phyloP scores from a whole-genome alignment of 2,888 invertebrate genomes.

The Ochropleura plecta region DNA sequence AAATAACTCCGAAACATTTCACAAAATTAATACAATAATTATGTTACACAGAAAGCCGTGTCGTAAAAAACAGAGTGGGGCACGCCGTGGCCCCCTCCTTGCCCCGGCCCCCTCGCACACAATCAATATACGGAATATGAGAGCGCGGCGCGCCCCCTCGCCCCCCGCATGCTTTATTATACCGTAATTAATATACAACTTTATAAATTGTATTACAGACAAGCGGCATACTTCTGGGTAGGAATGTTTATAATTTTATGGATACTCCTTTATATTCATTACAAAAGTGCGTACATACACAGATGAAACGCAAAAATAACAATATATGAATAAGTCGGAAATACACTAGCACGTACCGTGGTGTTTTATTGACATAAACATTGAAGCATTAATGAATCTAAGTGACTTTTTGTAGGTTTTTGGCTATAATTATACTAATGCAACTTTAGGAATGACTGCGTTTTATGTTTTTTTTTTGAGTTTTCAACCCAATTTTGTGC shows the following conservation, averaged over 20 bases:
- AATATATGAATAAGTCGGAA: slow-evolving; percentile 61
- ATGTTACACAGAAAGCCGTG: slow-evolving; percentile 91
- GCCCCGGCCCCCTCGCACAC: slow-evolving; percentile 90
- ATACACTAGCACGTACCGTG: slow-evolving; percentile 65
- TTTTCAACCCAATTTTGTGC: slow-evolving; percentile 75
- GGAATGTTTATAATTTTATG: slow-evolving; percentile 63
- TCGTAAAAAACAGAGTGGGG: slow-evolving; percentile 91
- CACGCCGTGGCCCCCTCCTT: slow-evolving; percentile 90
- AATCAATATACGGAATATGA: slow-evolving; percentile 91
- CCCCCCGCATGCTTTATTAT: slow-evolving; percentile 91
- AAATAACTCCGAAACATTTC: slow-evolving; percentile 90
- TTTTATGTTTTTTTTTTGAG: slow-evolving; percentile 44
- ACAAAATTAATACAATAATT: slow-evolving; percentile 91
- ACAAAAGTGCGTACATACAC: slow-evolving; percentile 50
- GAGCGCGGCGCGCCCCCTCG: slow-evolving; percentile 90
- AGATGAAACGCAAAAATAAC: slow-evolving; percentile 61
- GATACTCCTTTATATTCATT: slow-evolving; percentile 51
- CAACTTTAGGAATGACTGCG: slow-evolving; percentile 45
- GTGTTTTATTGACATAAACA: slow-evolving; percentile 69
- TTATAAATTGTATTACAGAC: slow-evolving; percentile 85
- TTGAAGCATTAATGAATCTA: slow-evolving; percentile 56
- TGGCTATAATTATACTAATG: slow-evolving; percentile 24
- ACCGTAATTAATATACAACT: slow-evolving; percentile 91
- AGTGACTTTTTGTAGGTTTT: slow-evolving; percentile 50
- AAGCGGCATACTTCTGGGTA: slow-evolving; percentile 76